Evolutionary conservation across 2,113 vertebrate genomes (phyloP), one percentile per base, ranked within the genome.

Genomic region (Trinectes maculatus): DNA sequence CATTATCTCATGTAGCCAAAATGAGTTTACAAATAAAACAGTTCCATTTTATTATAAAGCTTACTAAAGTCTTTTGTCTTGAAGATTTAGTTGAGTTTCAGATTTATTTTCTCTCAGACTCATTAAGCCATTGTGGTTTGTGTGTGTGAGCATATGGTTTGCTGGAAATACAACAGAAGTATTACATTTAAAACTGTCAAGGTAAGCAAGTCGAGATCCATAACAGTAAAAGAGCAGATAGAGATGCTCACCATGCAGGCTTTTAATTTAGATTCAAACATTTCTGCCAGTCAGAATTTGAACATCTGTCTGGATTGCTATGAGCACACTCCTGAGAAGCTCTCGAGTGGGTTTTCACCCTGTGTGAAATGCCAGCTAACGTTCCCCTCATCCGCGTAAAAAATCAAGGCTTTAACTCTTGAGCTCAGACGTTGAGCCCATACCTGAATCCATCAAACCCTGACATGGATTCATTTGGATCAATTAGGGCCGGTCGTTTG

Each of bases 391-490:
- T 65, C 59, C n/a, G 4, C 74, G 57, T 82, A 63, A 86, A 79
- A 85, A 82, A 85, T 59, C 16, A 79, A 54, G 63, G 58, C 69
- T 77, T 77, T 79, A 87, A 76, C 74, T 83, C 78, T 67, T 44
- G 58, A 79, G 83, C 80, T 56, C 56, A 15, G 73, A 75, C 71
- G 85, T 60, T 83, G 60, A 74, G 79, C 66, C 31, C 55, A 15
- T 25, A 59, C 58, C 54, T 26, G 69, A 87, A 88, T 91, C 87
- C 75, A 90, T 91, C 89, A 89, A 87, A 80, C 70, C 46, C 73
- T 71, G 85, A 88, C 82, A 43, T 67, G 77, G 84, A 89, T 89
- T 89, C 78, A 87, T 90, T 86, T 85, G 86, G 82, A 89, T 90
- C 86, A 89, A 90, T 90, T 89, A 90, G 80, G 75, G 66, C 56